Evolutionary conservation across 1,140 invertebrate species (phyloP), one percentile per base, ranked within the genome.

Genomic region (Parasteatoda tepidariorum): DNA sequence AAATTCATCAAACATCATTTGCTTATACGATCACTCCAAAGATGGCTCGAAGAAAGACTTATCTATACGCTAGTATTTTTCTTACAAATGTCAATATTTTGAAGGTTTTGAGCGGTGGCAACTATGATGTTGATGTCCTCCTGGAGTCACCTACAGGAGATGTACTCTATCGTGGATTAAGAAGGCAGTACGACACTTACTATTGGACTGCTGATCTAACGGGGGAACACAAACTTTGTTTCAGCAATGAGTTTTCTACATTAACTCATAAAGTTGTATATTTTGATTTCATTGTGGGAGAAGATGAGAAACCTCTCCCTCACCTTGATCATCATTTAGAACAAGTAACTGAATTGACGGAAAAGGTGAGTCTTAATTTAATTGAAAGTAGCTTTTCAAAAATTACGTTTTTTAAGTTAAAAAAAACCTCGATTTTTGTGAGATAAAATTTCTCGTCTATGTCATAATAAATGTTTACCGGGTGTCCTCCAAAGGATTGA

Each of bases 191-290:
- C 88, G 85, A 86, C 28, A 64, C 82, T 24, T 73, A 66, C 15
- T 22, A 22, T 2, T 85, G 41, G 31, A 84, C 64, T 18, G 81
- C 85, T 22, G 85, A 71, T n/a, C 24, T 22, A 15, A 66, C 64
- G 15, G 85, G 85, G 30, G 84, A 86, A 28, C 89, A 88, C 85
- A 88, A 88, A 30, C 95, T 94, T 18, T 99, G 98, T 90, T 99
- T 99, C 88, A 98, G 96, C 87, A 99, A 99, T 90, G 97, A 99
- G 89, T 99, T 99, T 89, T 99, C 97, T 41, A 98, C 97, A 34
- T 98, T 99, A 89, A 97, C 96, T 11, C 98, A 99, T 87, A 99
- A 99, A 91, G 92, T 99, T 75, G 95, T 99, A 5, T 99, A 99
- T 89, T 96, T 99, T 93, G 97, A 99, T 89, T 95, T 98, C 86